Percentiles rank a stretch among this genome's conserved stretches.
phyloP scores from a whole-genome alignment of 2,797 vertebrate species.

The Nyctibius grandis region DNA sequence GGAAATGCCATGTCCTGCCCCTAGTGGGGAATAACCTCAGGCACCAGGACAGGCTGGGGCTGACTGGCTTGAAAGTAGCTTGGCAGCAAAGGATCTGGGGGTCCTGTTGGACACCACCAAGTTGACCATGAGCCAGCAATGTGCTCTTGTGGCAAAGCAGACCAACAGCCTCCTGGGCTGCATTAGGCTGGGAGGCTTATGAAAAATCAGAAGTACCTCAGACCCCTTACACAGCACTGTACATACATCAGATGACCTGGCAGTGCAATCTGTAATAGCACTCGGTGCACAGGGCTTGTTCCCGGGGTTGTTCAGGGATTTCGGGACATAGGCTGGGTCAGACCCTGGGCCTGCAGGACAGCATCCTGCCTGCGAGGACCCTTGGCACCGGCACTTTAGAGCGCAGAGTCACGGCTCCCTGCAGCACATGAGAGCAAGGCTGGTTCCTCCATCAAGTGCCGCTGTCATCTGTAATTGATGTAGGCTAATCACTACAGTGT shows the following conservation, averaged over 20 bases:
- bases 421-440: neutral
- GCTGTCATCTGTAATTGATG: neutral
- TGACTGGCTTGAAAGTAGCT: neutral
- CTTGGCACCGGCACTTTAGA: fast-evolving
- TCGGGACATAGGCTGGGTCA: neutral
- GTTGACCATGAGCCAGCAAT: neutral
- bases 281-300: neutral
- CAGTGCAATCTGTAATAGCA: neutral
- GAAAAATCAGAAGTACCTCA: neutral
- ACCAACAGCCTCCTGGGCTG: neutral
- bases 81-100: neutral
- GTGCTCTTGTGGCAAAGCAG: neutral
- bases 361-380: neutral
- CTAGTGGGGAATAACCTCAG: neutral
- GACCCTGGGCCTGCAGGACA: neutral
- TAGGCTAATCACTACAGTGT: neutral
- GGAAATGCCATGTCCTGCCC: neutral
- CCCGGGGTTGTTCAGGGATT: neutral
- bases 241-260: neutral
- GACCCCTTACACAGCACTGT: neutral
- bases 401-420: fast-evolving
- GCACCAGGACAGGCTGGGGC: neutral
- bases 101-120: neutral
- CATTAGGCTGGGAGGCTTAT: neutral
- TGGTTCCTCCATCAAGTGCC: neutral